Evolutionary conservation across 2,888 invertebrate genomes (phyloP), one percentile per base, ranked within the genome.

Genomic region (Protophormia terraenovae): DNA sequence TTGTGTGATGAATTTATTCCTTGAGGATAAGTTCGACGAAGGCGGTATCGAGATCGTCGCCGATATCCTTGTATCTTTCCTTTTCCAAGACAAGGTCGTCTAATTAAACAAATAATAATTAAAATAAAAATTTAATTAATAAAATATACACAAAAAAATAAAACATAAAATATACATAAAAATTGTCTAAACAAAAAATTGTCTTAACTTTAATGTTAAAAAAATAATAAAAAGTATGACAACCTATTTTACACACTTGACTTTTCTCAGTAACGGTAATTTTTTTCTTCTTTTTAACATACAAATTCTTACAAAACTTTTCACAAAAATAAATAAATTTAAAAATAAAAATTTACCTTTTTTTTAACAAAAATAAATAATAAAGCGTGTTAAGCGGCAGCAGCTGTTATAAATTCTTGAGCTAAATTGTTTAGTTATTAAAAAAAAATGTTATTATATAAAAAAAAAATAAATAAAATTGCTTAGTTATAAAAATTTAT

Each of bases 51-150:
- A 99, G 95, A 94, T 99, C 99, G 96, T 99, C 99, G 95, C 98
- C 98, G 95, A 99, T 99, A 94, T 97, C 97, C 96, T 99, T 99
- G 98, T 98, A 99, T 94, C 98, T 98, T 95, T 99, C 99, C 96
- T 99, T 99, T 94, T 97, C 97, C 93, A 97, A 96, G 92, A 98
- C 97, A 93, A 98, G 96, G 93, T 98, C 97, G 96, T 98, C 98
- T 98, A 95, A 89, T 83, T 60, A 82, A 75, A 80, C 73, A 76
- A 71, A 50, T 83, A n/a, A n/a, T 87, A 88, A 86, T 41, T n/a
- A 82, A 77, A 87, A 81, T 73, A 66, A 85, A 84, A 83, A 64
- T 2, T 35, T 86, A 87, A 87, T 87, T 81, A 86, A 87, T 75
- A 86, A 84, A 75, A 88, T 86, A 78, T 27, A 78, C 72, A 72